Evolutionary conservation across 2,888 invertebrate species (phyloP).

Genomic region (Charanyca ferruginea): DNA sequence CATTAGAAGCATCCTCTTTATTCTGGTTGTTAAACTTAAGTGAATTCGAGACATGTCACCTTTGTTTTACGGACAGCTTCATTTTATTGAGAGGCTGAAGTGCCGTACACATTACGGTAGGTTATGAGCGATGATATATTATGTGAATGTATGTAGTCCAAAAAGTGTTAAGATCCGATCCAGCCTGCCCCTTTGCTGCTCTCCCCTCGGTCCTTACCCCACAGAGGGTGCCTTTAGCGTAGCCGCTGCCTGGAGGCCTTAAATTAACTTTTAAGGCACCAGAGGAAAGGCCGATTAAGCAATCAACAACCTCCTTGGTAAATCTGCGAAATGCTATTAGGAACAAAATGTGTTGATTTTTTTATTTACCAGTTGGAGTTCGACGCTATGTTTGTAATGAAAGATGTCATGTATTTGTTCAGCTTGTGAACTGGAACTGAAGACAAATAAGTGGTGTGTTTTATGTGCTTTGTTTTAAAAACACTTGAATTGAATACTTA

Average conservation of each 20-base stretch:
- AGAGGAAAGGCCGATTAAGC: too few relatives aligned
- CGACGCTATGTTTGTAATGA: slow-evolving; percentile 2
- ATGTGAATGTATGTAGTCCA: not conserved
- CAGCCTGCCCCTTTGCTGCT: too few relatives aligned
- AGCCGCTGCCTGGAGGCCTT: too few relatives aligned
- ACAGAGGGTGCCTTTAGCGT: too few relatives aligned
- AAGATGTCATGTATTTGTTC: slow-evolving; percentile 10
- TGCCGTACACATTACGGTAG: slow-evolving; percentile 14
- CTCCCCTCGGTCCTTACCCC: too few relatives aligned
- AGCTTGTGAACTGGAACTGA: slow-evolving; percentile 25
- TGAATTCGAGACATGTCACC: slow-evolving; percentile 66
- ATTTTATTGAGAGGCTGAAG: slow-evolving; percentile 12
- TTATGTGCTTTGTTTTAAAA: slow-evolving; percentile 2
- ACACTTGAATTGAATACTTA: not conserved
- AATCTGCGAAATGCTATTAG: too few relatives aligned
- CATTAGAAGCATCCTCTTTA: slow-evolving; percentile 73
- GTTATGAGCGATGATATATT: not conserved
- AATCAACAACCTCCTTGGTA: too few relatives aligned
- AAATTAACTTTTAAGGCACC: too few relatives aligned
- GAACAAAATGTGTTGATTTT: slow-evolving; percentile 7
- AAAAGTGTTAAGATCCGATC: too few relatives aligned
- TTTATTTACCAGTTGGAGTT: not conserved
- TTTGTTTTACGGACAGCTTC: slow-evolving; percentile 63
- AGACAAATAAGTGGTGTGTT: not conserved
- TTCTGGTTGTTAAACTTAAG: slow-evolving; percentile 64